Percentiles rank a stretch among this genome's conserved stretches.
phyloP scores from a whole-genome alignment of 2,888 invertebrate genomes.

The Oeneis ivallda region DNA sequence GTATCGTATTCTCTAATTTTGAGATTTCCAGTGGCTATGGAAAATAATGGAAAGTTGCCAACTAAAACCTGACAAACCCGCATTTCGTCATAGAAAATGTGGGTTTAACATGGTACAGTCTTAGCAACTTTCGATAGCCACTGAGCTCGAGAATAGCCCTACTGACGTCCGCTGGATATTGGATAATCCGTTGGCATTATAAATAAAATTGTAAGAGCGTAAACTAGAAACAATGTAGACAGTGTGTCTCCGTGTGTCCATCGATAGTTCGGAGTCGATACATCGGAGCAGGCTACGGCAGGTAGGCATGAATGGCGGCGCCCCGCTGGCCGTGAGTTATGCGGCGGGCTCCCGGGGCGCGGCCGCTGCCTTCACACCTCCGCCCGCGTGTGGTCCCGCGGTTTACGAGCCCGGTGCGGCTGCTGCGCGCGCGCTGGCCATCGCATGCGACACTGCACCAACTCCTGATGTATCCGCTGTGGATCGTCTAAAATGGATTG shows the following conservation, averaged over 20 bases:
- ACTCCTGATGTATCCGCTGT: background rate
- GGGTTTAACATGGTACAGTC: too few species aligned
- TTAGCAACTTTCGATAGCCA: too few species aligned
- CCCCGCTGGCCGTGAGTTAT: constrained; percentile 80
- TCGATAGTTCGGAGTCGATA: constrained; percentile 46
- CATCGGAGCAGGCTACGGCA: constrained; percentile 54
- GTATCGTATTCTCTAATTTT: too few species aligned
- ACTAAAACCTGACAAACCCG: too few species aligned
- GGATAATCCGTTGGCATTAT: background rate
- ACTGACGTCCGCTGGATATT: too few species aligned
- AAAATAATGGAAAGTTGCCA: too few species aligned
- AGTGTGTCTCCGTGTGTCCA: constrained; percentile 62
- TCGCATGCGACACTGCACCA: constrained; percentile 31
- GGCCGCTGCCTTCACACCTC: constrained; percentile 79
- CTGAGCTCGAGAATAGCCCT: too few species aligned
- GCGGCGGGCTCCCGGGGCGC: constrained; percentile 73
- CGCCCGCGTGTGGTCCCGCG: constrained; percentile 80
- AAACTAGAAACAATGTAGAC: constrained; percentile 51
- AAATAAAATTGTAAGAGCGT: constrained; percentile 4
- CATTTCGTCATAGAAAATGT: too few species aligned
- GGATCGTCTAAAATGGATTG: too few species aligned
- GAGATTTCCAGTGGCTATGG: too few species aligned
- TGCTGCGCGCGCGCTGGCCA: constrained; percentile 53
- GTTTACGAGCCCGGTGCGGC: constrained; percentile 72
- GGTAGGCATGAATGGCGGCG: constrained; percentile 79